Evolutionary conservation across 2,113 vertebrate species (phyloP).

Genomic region (Tamias sibiricus): DNA sequence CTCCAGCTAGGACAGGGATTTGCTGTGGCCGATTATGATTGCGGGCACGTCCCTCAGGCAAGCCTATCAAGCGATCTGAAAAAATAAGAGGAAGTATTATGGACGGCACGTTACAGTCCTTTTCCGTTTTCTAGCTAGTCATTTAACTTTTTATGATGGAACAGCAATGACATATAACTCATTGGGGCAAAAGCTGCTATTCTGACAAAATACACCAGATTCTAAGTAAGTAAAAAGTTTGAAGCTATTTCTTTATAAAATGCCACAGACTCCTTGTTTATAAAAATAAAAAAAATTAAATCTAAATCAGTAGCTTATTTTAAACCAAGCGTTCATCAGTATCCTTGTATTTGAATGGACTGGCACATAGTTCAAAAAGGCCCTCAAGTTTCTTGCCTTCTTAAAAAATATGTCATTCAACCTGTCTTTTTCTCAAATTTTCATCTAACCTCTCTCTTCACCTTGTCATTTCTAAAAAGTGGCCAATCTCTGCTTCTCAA

Average conservation of each 20-base stretch:
- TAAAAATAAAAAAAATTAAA: constrained; percentile 40
- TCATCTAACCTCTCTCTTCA: neutral
- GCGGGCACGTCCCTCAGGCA: constrained; percentile 91
- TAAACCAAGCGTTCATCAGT: constrained; percentile 10
- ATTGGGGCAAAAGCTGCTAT: neutral
- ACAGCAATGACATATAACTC: neutral
- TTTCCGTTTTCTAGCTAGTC: neutral
- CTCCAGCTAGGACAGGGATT: constrained; percentile 87
- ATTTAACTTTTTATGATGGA: neutral
- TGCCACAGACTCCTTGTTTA: neutral
- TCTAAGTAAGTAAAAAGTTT: constrained; percentile 14
- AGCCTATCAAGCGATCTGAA: constrained; percentile 91
- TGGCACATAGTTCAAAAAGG: neutral
- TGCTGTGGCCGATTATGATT: constrained; percentile 92
- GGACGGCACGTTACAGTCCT: neutral
- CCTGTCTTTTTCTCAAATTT: neutral
- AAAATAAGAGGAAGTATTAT: neutral
- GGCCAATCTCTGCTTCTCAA: neutral
- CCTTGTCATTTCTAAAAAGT: neutral
- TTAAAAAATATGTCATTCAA: neutral
- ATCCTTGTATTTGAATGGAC: constrained; percentile 25
- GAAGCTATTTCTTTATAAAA: constrained; percentile 13
- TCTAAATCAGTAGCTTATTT: constrained; percentile 47
- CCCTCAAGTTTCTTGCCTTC: neutral
- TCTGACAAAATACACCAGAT: neutral